Evolutionary conservation across 2,113 vertebrate species (phyloP).

Genomic region (Hiodon alosoides): DNA sequence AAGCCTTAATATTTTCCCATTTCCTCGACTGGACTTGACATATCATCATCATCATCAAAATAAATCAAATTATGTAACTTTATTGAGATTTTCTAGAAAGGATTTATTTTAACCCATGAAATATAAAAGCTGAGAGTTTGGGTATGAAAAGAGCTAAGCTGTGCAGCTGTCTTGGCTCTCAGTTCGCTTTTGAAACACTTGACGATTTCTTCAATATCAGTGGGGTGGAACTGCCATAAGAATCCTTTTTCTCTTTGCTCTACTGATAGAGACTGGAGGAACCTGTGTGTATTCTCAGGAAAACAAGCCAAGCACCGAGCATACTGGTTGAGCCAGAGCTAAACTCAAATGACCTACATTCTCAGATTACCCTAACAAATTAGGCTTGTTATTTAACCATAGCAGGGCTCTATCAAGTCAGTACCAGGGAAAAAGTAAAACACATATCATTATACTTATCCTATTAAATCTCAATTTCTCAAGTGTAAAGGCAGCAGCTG

Average conservation of each 20-base stretch:
- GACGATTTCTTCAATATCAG: conserved; percentile 51
- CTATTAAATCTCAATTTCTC: no score
- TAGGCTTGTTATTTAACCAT: conserved; percentile 44
- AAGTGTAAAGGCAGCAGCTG: no score
- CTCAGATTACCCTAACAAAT: conserved; percentile 53
- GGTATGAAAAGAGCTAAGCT: conserved; percentile 51
- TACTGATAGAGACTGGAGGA: conserved; percentile 53
- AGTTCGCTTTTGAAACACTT: conserved; percentile 53
- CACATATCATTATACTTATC: no score
- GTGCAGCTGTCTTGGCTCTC: conserved; percentile 41
- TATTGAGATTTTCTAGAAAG: no score
- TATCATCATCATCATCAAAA: no score
- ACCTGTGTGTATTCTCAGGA: conserved; percentile 60
- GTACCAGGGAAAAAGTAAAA: background rate
- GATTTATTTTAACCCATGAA: no score
- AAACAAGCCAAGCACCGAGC: conserved; percentile 59
- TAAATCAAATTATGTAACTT: no score
- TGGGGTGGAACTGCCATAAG: conserved; percentile 38
- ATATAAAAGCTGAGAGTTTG: conserved; percentile 28
- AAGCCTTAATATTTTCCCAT: no score
- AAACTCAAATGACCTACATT: conserved; percentile 66
- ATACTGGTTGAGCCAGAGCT: conserved; percentile 63
- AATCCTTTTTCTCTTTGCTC: conserved; percentile 55
- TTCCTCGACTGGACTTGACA: no score
- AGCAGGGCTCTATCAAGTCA: conserved; percentile 15